Conservation (phyloP, 2,113 vertebrate genomes). For the Circaetus gallicus region DNA sequence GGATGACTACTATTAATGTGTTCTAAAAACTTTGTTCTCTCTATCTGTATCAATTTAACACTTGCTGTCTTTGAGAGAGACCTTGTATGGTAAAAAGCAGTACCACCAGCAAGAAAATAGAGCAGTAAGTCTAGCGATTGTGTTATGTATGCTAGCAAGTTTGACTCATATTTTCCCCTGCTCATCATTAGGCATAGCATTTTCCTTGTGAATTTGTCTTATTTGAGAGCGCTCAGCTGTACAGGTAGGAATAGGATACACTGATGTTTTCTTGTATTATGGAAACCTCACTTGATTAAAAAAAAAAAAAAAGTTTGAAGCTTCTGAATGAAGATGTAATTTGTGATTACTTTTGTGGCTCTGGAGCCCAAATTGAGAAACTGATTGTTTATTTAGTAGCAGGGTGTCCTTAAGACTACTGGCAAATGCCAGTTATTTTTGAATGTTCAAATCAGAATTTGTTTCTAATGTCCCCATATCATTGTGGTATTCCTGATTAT, state of each 20-base stretch:
- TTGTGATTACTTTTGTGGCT: background rate
- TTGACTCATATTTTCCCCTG: background rate
- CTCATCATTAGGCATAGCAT: background rate
- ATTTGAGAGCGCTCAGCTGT: background rate
- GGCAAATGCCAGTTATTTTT: background rate
- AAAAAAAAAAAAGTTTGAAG: background rate
- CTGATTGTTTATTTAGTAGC: background rate
- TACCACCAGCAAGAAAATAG: background rate
- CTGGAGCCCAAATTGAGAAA: background rate
- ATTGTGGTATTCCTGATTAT: background rate
- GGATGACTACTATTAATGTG: background rate
- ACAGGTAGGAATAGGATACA: background rate
- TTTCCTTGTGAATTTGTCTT: background rate
- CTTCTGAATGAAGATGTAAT: background rate
- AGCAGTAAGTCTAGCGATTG: background rate
- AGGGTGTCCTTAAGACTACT: background rate
- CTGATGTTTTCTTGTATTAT: background rate
- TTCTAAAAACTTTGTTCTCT: background rate
- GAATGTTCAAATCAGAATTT: background rate
- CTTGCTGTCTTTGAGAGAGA: background rate
- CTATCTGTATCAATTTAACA: background rate
- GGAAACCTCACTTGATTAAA: background rate
- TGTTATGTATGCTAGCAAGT: background rate
- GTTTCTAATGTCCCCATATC: background rate
- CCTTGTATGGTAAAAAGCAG: background rate